These are phyloP conservation scores for Ellobius talpinus DNA, from an alignment of 2,113 vertebrate genomes.

Conservation along the genomic window DNA sequence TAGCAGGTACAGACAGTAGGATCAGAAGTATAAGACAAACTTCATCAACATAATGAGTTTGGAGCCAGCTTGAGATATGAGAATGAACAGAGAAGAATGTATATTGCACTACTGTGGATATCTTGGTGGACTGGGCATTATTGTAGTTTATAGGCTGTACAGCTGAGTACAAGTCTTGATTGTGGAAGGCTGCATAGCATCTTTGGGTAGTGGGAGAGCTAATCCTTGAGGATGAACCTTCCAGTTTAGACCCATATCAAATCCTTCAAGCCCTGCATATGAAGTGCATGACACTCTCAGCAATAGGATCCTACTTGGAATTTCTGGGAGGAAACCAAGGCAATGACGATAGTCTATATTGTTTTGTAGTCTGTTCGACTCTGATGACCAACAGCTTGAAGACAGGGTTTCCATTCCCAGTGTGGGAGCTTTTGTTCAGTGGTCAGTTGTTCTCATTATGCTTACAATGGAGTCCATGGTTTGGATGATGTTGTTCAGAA, in stretches of 20 bases:
- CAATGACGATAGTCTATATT: neutral
- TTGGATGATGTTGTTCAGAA: neutral
- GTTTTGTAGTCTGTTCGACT: neutral
- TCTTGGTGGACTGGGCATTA: neutral
- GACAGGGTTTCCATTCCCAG: neutral
- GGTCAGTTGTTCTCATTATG: neutral
- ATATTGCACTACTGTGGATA: neutral
- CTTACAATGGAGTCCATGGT: neutral
- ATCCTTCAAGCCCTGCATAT: neutral
- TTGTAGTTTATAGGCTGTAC: neutral
- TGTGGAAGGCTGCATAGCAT: neutral
- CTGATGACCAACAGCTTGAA: neutral
- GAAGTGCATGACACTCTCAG: neutral
- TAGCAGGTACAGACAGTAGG: neutral
- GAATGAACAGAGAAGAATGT: neutral
- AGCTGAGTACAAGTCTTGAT: neutral
- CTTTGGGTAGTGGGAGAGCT: neutral
- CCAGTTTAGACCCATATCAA: neutral
- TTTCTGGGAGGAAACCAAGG: neutral
- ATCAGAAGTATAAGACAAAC: neutral
- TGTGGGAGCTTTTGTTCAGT: neutral
- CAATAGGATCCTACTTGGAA: neutral
- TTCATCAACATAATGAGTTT: neutral
- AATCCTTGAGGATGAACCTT: neutral
- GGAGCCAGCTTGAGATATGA: neutral